Conservation (phyloP, 2,888 invertebrate species). For the Latrodectus hesperus region DNA sequence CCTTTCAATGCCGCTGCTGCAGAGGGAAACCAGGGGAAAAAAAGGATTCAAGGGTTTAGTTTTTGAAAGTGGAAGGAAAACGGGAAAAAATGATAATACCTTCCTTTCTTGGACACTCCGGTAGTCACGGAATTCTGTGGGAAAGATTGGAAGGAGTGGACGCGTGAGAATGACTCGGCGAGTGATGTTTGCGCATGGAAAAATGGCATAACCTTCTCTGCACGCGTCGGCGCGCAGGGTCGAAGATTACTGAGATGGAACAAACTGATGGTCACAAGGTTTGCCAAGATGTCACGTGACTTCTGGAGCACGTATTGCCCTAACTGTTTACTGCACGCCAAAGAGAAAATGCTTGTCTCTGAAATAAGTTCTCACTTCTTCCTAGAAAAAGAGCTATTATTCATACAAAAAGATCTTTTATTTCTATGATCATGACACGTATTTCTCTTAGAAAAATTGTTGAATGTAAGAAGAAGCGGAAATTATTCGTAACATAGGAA, state of each 20-base stretch:
- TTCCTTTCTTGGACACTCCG: conserved; percentile 13
- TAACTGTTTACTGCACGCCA: too few relatives aligned
- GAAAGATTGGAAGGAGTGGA: conserved; percentile 33
- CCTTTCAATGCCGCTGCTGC: conserved; percentile 29
- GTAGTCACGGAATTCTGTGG: conserved; percentile 45
- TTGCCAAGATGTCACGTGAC: conserved; percentile 15
- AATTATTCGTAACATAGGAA: too few relatives aligned
- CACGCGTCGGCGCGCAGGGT: conserved; percentile 14
- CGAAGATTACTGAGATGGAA: neutral
- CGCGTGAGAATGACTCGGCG: conserved; percentile 41
- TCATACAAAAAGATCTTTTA: neutral
- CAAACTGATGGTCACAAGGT: conserved; percentile 21
- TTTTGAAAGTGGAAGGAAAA: conserved; percentile 9
- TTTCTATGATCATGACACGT: neutral
- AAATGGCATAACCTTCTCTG: conserved; percentile 8
- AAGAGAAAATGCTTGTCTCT: neutral
- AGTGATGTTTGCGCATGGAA: conserved; percentile 27
- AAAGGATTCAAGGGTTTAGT: conserved; percentile 13
- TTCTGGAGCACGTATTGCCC: too few relatives aligned
- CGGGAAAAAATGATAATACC: conserved; percentile 1
- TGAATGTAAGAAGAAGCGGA: too few relatives aligned
- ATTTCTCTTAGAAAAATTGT: too few relatives aligned
- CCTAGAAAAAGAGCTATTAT: neutral
- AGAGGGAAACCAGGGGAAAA: conserved; percentile 34
- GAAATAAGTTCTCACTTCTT: neutral